Percentiles rank a stretch among this genome's conserved stretches.
phyloP scores from a whole-genome alignment of 2,797 vertebrate genomes.

The Tympanoctomys barrerae region DNA sequence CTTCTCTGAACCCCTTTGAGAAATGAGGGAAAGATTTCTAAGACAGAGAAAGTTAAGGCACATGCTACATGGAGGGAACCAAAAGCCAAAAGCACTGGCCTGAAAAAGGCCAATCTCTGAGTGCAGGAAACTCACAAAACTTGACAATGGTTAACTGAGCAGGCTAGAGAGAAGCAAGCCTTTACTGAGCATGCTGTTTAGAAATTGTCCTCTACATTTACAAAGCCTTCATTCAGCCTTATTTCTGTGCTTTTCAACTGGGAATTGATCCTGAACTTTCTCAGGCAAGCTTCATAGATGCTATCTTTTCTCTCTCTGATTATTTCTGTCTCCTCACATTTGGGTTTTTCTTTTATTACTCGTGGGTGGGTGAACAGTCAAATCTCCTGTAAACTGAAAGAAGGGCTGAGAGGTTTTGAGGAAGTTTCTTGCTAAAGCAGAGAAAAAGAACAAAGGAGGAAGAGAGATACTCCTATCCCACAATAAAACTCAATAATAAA shows the following conservation, averaged over 20 bases:
- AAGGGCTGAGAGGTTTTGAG: constrained; percentile 23
- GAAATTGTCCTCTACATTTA: constrained; percentile 64
- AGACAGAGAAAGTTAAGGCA: constrained; percentile 49
- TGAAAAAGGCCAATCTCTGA: constrained; percentile 60
- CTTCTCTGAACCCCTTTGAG: constrained; percentile 15
- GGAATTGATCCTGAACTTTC: constrained; percentile 71
- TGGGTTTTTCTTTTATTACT: constrained; percentile 68
- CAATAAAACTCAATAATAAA: constrained; percentile 34
- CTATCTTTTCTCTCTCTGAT: constrained; percentile 73
- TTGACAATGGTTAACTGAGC: constrained; percentile 62
- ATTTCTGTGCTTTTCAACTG: constrained; percentile 69
- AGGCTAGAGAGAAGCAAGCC: constrained; percentile 18
- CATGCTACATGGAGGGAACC: background rate
- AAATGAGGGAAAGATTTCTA: constrained; percentile 41
- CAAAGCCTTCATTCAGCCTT: constrained; percentile 79
- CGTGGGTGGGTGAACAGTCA: constrained; percentile 45
- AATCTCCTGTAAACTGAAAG: constrained; percentile 56
- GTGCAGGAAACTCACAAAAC: constrained; percentile 23
- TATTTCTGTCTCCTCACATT: constrained; percentile 72
- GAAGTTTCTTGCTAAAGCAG: constrained; percentile 58
- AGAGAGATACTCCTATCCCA: background rate
- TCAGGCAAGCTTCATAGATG: constrained; percentile 72
- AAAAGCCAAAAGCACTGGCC: constrained; percentile 54
- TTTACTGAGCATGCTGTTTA: constrained; percentile 61
- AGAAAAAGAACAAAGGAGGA: constrained; percentile 51